Evolutionary conservation across 2,888 invertebrate species (phyloP).

Genomic region (Bruchidius siliquastri): DNA sequence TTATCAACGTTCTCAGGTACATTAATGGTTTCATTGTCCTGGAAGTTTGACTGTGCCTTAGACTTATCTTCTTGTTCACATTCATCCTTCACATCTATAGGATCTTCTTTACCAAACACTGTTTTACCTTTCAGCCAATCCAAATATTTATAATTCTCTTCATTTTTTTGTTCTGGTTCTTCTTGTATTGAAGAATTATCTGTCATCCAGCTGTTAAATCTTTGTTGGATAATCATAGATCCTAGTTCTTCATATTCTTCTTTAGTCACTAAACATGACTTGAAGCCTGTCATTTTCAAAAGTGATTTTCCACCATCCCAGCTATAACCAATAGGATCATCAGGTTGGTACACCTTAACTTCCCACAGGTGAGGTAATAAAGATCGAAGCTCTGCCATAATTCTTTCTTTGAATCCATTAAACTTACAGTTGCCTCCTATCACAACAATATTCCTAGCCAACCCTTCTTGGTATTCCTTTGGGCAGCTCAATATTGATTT

Average conservation of each 20-base stretch:
- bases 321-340: slow-evolving; percentile 74
- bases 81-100: slow-evolving; percentile 4
- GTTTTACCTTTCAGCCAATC: slow-evolving; percentile 23
- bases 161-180: slow-evolving; percentile 12
- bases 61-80: background rate
- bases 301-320: slow-evolving; percentile 86
- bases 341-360: slow-evolving; percentile 66
- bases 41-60: background rate
- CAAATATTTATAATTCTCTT: slow-evolving; percentile 22
- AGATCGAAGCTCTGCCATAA: slow-evolving; percentile 73
- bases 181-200: slow-evolving; percentile 20
- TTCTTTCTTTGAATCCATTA: slow-evolving; percentile 76
- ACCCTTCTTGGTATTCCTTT: slow-evolving; percentile 66
- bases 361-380: slow-evolving; percentile 73
- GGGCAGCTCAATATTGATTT: slow-evolving; percentile 73
- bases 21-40: background rate
- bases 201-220: slow-evolving; percentile 49
- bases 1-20: slow-evolving; percentile 7
- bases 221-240: slow-evolving; percentile 53
- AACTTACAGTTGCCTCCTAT: slow-evolving; percentile 78
- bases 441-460: slow-evolving; percentile 79
- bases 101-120: slow-evolving; percentile 29
- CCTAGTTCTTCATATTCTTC: slow-evolving; percentile 91
- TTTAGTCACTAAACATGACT: slow-evolving; percentile 67
- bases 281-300: slow-evolving; percentile 68